These are phyloP conservation scores for Drosophila subpulchrella DNA, from an alignment of 1,140 invertebrate genomes.

Conservation along the genomic window DNA sequence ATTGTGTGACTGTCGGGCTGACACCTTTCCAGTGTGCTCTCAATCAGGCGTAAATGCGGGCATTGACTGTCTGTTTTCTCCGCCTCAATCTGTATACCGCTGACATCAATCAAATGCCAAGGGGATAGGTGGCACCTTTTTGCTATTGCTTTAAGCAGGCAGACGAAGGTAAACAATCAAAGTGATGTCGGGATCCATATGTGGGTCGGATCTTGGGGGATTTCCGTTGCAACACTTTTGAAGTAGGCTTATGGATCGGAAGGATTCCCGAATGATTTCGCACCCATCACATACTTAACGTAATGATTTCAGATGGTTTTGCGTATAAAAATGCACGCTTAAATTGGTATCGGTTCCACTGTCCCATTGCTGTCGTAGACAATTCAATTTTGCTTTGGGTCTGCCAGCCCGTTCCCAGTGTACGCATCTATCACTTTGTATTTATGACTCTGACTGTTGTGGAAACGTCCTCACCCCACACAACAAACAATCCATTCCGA, in stretches of 20 bases:
- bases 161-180: conserved; percentile 39
- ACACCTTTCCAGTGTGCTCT: conserved; percentile 72
- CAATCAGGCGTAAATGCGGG: conserved; percentile 73
- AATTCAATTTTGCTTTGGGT: conserved; percentile 38
- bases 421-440: conserved; percentile 74
- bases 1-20: conserved; percentile 69
- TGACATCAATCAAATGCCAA: conserved; percentile 70
- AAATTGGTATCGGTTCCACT: background rate
- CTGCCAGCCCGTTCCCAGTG: conserved; percentile 10
- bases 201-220: conserved; percentile 29
- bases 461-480: conserved; percentile 19
- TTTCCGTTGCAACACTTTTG: conserved; percentile 13
- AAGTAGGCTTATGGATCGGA: conserved; percentile 25
- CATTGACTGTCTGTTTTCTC: conserved; percentile 23
- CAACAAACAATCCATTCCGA: conserved; percentile 43
- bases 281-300: conserved; percentile 7
- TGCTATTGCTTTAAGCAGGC: conserved; percentile 43
- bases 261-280: conserved; percentile 12
- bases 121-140: conserved; percentile 40
- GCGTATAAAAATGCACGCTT: background rate
- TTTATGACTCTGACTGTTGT: conserved; percentile 70
- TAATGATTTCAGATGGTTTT: conserved; percentile 21
- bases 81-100: conserved; percentile 19
- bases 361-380: conserved; percentile 6
- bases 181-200: conserved; percentile 4